Conservation (phyloP, 64 coral and sea anemone genomes). For the Porites lutea region DNA sequence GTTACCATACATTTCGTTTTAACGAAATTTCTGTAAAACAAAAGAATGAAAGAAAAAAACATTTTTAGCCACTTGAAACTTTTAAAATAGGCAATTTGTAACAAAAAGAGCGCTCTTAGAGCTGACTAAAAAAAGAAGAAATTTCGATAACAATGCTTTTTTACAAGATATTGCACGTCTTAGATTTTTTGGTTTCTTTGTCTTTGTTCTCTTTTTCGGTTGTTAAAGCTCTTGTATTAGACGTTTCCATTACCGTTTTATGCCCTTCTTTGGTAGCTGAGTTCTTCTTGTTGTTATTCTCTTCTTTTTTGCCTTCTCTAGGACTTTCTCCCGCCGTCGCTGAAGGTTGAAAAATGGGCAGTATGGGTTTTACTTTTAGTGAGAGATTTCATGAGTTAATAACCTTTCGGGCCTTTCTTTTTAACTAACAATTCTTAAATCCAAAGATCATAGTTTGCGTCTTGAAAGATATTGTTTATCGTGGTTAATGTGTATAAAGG, state of each 20-base stretch:
- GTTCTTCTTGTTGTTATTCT: background rate
- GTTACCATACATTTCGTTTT: background rate
- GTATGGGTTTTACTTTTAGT: background rate
- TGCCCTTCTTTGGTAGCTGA: background rate
- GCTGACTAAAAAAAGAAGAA: background rate
- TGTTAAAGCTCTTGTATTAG: background rate
- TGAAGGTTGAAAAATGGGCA: background rate
- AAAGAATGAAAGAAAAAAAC: background rate
- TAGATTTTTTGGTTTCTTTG: background rate
- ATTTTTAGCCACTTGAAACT: background rate
- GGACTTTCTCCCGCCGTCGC: background rate
- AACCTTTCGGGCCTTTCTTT: too few relatives aligned
- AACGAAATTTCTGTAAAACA: background rate
- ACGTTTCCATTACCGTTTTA: background rate
- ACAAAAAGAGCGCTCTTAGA: background rate
- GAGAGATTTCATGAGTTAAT: too few relatives aligned
- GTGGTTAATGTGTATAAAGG: too few relatives aligned
- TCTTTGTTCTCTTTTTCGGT: background rate
- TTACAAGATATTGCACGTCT: conserved; percentile 25
- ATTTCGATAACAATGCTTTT: background rate
- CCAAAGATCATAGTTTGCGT: too few relatives aligned
- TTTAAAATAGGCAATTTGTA: background rate
- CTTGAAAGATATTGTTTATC: too few relatives aligned
- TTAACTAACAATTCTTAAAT: too few relatives aligned
- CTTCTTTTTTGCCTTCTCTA: background rate